Evolutionary conservation across 2,113 vertebrate genomes (phyloP), one percentile per base, ranked within the genome.

Genomic region (Xenotilapia flavipinnis): DNA sequence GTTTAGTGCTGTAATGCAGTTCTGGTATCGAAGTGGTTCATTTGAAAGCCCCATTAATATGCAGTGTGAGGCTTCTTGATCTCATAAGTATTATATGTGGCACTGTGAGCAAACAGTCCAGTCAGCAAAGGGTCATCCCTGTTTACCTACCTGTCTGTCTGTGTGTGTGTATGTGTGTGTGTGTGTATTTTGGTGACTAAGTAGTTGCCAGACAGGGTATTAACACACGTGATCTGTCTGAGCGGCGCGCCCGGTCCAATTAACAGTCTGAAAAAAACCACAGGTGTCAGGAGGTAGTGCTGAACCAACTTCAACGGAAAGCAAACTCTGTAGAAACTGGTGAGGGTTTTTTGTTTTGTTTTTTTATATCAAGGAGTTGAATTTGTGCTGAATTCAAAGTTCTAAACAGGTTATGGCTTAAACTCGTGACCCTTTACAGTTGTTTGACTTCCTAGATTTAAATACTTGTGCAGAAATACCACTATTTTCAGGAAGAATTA

Each of bases 151-250:
- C n/a, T 58, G 15, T 77, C 19, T 62, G 17, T 84, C n/a, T 55
- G 3, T 42, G 9, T 77, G 23, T 62, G 17, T 85, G 23, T 55
- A 1, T 42, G 6, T 53, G 13, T 31, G 31, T 49, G 3, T 75
- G 21, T 62, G 7, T 86, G 28, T 55, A 23, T 19, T 28, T 15
- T 81, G 58, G 80, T 33, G 54, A 73, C 5, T 88, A 86, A 90
- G 87, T 83, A 38, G 73, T 23, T 73, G 42, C 70, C 93, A 92
- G 90, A 87, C 86, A 81, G 68, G 54, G 89, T 81, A 91, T 94
- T 94, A 94, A 92, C 90, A 91, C 86, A 85, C 49, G 38, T 88
- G 90, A 93, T 91, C 88, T 21, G 92, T 93, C 94, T 94, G 77
- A 91, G 87, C n/a, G 11, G 80, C 81, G 21, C 31, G 54, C 60